Evolutionary conservation across 2,113 vertebrate species (phyloP).

Genomic region (Fulmarus glacialis): DNA sequence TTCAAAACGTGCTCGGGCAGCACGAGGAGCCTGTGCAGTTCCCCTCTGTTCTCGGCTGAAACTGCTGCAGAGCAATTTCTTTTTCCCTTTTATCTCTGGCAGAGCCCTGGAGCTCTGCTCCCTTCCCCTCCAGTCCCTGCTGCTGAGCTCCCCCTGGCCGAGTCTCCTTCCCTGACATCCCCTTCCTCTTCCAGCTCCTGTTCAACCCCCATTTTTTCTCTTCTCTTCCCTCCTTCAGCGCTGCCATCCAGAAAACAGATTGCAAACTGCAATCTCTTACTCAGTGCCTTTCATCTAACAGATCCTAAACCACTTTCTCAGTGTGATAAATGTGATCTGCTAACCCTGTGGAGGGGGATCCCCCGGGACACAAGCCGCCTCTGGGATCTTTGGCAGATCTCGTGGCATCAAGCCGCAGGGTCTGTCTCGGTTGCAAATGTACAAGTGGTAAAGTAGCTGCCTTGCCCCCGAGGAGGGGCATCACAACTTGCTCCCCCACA

Average conservation of each 20-base stretch:
- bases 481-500: background rate
- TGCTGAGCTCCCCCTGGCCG: background rate
- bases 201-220: background rate
- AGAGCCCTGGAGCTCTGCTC: background rate
- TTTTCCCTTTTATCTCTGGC: background rate
- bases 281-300: background rate
- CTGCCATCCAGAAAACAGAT: background rate
- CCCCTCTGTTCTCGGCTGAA: background rate
- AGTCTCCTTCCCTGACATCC: background rate
- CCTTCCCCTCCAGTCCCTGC: background rate
- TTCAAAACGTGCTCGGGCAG: background rate
- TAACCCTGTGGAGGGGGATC: background rate
- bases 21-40: accelerated
- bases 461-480: accelerated
- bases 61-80: background rate
- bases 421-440: accelerated
- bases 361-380: background rate
- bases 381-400: background rate
- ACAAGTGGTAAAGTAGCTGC: background rate
- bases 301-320: background rate
- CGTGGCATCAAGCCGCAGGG: accelerated
- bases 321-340: background rate
- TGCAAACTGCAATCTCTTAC: background rate
- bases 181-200: background rate
- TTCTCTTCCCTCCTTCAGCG: background rate